Evolutionary conservation across 2,888 invertebrate species (phyloP).

Genomic region (Hofmannophila pseudospretella): DNA sequence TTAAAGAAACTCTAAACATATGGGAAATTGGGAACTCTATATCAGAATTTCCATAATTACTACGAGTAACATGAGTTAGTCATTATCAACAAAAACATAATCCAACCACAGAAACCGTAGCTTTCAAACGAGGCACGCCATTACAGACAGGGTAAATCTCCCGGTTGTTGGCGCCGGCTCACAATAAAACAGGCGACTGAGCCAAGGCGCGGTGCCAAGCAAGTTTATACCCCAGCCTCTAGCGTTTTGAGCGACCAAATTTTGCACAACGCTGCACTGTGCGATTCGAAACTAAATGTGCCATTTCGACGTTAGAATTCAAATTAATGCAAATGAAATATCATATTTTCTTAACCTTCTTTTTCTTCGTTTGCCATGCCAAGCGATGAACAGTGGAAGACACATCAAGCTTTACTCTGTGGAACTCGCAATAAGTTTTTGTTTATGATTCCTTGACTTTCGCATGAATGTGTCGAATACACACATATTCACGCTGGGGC

Average conservation of each 20-base stretch:
- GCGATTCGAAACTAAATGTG: not conserved
- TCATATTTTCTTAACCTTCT: no score
- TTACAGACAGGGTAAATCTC: constrained; percentile 52
- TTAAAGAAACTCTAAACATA: no score
- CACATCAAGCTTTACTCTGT: no score
- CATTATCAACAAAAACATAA: constrained; percentile 45
- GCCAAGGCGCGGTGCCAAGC: constrained; percentile 62
- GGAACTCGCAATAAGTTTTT: no score
- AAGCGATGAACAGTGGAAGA: no score
- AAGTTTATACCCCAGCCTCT: constrained; percentile 30
- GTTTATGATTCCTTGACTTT: no score
- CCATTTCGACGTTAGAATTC: no score
- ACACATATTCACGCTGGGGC: no score
- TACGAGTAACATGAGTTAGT: not conserved
- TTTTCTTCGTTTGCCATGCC: no score
- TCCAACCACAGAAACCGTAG: constrained; percentile 41
- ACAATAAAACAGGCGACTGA: constrained; percentile 50
- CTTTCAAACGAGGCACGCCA: constrained; percentile 47
- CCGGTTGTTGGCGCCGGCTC: constrained; percentile 51
- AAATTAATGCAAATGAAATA: not conserved
- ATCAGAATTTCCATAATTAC: no score
- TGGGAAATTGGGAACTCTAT: no score
- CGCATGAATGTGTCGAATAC: no score
- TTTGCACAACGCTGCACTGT: constrained; percentile 3
- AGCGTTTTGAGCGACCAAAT: constrained; percentile 8